Percentiles rank a stretch among this genome's conserved stretches.
These are phyloP conservation scores for Ceyx erithaca DNA, from an alignment of 2,797 vertebrate species.

Conservation along the genomic window DNA sequence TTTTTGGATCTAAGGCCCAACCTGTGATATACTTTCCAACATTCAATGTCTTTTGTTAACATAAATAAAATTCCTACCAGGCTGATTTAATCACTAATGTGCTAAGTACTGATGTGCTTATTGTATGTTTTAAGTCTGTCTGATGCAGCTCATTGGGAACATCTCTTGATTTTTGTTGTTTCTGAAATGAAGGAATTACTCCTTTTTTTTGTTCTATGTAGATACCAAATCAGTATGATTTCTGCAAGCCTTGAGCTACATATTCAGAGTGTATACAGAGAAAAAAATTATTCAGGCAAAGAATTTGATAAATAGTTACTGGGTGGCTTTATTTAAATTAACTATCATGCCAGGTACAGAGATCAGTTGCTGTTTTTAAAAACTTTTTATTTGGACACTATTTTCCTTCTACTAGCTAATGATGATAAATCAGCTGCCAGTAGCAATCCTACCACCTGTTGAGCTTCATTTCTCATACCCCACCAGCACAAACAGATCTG, in stretches of 20 bases:
- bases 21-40: background rate
- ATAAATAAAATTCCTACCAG: background rate
- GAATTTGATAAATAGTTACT: background rate
- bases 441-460: background rate
- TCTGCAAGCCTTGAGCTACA: background rate
- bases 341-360: background rate
- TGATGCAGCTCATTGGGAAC: background rate
- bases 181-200: background rate
- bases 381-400: background rate
- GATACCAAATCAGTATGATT: background rate
- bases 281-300: background rate
- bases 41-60: background rate
- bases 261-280: background rate
- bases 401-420: background rate
- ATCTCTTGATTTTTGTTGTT: background rate
- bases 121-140: background rate
- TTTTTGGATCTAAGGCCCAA: background rate
- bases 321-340: background rate
- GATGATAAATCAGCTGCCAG: background rate
- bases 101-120: background rate
- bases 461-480: background rate
- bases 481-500: background rate
- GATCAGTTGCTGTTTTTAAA: background rate
- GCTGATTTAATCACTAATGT: background rate
- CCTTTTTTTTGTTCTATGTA: background rate